These are phyloP conservation scores for Capromys pilorides DNA, from an alignment of 2,797 vertebrate species.

Conservation along the genomic window DNA sequence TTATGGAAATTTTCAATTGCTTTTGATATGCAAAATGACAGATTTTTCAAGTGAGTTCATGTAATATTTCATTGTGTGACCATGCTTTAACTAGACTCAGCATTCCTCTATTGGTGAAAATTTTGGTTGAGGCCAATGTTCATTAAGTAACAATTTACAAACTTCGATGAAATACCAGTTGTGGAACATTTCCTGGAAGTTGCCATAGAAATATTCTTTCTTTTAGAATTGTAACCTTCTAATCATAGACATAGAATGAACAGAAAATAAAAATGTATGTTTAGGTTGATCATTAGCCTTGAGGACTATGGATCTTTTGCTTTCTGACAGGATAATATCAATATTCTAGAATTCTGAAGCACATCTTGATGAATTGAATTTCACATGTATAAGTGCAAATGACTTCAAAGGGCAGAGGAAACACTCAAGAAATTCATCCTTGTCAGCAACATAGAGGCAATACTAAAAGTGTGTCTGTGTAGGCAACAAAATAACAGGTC, in stretches of 20 bases:
- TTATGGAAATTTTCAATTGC: not conserved
- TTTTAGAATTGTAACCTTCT: not conserved
- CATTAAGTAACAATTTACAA: not conserved
- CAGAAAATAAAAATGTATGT: not conserved
- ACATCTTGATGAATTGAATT: slow-evolving; percentile 48
- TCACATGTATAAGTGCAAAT: slow-evolving; percentile 46
- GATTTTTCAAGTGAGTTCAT: not conserved
- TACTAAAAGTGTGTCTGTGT: slow-evolving; percentile 40
- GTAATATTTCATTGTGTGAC: not conserved
- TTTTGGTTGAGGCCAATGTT: not conserved
- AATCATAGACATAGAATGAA: not conserved
- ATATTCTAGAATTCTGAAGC: not conserved
- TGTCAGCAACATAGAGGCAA: slow-evolving; percentile 7
- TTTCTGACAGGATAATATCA: not conserved
- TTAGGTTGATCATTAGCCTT: not conserved
- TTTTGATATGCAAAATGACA: slow-evolving; percentile 18
- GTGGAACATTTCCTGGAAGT: not conserved
- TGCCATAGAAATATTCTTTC: not conserved
- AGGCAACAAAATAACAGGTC: not conserved
- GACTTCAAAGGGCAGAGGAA: slow-evolving; percentile 6
- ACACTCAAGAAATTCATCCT: slow-evolving; percentile 15
- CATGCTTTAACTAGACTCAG: not conserved
- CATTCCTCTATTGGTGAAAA: not conserved
- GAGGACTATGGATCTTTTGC: not conserved
- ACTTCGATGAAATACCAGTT: not conserved